phyloP scores from a whole-genome alignment of 2,888 invertebrate species.

The Gerris lacustris region DNA sequence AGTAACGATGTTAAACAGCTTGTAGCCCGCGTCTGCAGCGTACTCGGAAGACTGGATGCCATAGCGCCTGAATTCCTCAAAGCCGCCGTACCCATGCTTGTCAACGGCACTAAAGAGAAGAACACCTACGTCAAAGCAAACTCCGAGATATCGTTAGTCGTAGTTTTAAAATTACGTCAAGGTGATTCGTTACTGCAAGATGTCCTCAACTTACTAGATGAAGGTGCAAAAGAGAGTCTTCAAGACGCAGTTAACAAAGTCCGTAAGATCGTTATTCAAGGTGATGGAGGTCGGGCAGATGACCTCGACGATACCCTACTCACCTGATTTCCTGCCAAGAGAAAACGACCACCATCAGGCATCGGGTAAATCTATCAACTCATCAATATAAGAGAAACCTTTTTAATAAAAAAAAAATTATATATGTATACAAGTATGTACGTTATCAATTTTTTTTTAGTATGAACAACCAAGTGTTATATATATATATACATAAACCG shows the following conservation, averaged over 20 bases:
- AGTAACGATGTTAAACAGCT: conserved; percentile 91
- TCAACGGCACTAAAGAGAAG: conserved; percentile 97
- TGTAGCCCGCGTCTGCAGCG: conserved; percentile 64
- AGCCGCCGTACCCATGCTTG: conserved; percentile 74
- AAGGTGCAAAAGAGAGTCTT: conserved; percentile 78
- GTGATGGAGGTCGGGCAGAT: conserved; percentile 68
- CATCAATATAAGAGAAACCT: not conserved
- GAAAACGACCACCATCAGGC: not conserved
- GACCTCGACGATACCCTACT: conserved; percentile 79
- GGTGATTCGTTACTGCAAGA: conserved; percentile 60
- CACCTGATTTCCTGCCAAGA: conserved; percentile 24
- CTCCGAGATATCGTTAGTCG: conserved; percentile 82
- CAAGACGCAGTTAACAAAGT: conserved; percentile 82
- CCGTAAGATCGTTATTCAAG: conserved; percentile 60
- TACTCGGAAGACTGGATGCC: conserved; percentile 55
- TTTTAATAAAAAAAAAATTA: too few species aligned
- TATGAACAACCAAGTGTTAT: too few species aligned
- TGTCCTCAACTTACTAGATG: conserved; percentile 63
- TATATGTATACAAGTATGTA: too few species aligned
- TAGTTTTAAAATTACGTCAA: conserved; percentile 64
- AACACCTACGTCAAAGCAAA: conserved; percentile 88
- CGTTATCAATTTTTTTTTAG: too few species aligned
- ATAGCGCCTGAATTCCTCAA: conserved; percentile 58
- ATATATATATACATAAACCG: too few species aligned
- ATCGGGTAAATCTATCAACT: not conserved